Evolutionary conservation across 2,797 vertebrate genomes (phyloP).

Genomic region (Malacoctenus gilli): DNA sequence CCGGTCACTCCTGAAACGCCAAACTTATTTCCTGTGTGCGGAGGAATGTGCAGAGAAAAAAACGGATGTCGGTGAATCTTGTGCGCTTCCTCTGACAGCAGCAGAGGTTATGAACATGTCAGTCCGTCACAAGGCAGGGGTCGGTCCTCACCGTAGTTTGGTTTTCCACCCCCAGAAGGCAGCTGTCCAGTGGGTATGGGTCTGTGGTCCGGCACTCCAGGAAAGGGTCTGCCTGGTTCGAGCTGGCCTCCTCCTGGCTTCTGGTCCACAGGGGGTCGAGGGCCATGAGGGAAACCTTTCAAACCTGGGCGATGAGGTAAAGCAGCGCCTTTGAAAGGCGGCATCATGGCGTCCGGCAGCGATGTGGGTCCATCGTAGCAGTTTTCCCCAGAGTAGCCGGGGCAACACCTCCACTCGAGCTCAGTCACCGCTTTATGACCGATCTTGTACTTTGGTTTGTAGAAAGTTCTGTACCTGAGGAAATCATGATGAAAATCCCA

Average conservation of each 20-base stretch:
- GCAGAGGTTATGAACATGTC: background rate
- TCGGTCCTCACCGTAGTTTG: constrained; percentile 80
- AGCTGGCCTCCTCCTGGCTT: constrained; percentile 77
- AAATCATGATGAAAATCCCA: no score
- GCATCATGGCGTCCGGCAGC: constrained; percentile 75
- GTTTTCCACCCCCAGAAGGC: constrained; percentile 77
- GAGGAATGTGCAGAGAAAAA: background rate
- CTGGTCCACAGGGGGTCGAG: constrained; percentile 75
- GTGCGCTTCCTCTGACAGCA: no score
- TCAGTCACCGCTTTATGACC: constrained; percentile 93
- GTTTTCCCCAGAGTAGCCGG: constrained; percentile 88
- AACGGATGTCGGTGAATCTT: no score
- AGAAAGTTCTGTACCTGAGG: constrained; percentile 92
- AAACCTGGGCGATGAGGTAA: constrained; percentile 80
- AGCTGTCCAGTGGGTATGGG: constrained; percentile 75
- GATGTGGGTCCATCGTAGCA: constrained; percentile 87
- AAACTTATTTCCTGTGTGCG: constrained; percentile 81
- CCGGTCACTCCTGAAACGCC: constrained; percentile 83
- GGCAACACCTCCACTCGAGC: constrained; percentile 96
- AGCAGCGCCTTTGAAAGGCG: constrained; percentile 82
- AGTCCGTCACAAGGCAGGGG: no score
- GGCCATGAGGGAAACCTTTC: constrained; percentile 84
- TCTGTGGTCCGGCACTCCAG: constrained; percentile 73
- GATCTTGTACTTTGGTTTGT: constrained; percentile 93
- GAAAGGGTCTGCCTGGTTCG: constrained; percentile 77